Conservation (phyloP, 2,113 vertebrate genomes). For the Cheilinus undulatus region DNA sequence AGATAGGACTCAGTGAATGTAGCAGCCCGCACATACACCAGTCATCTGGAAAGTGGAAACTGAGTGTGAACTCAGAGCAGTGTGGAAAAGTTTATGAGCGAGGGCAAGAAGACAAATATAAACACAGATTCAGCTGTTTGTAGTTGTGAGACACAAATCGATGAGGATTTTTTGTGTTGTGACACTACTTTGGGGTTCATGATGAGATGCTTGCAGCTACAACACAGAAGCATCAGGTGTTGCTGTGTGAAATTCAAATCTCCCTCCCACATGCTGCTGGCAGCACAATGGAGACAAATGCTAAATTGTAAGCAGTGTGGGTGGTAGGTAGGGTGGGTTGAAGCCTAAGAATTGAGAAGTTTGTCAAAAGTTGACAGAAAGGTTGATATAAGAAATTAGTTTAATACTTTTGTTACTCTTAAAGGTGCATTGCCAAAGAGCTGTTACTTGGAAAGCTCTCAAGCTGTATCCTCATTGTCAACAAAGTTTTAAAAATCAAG, state of each 20-base stretch:
- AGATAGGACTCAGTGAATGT: conserved; percentile 50
- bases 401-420: conserved; percentile 18
- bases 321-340: conserved; percentile 31
- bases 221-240: conserved; percentile 64
- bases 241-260: conserved; percentile 55
- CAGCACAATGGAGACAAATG: conserved; percentile 30
- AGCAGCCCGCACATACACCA: conserved; percentile 52
- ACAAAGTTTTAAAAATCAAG: conserved; percentile 5
- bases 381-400: conserved; percentile 20
- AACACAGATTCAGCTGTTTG: conserved; percentile 1
- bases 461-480: neutral
- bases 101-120: conserved; percentile 27
- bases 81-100: conserved; percentile 39
- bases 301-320: conserved; percentile 46
- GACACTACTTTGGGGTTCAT: conserved; percentile 10
- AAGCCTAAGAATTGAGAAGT: conserved; percentile 47
- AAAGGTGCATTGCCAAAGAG: neutral
- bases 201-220: conserved; percentile 31
- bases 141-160: conserved; percentile 8
- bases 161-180: conserved; percentile 11
- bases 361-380: conserved; percentile 34
- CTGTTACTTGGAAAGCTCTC: conserved; percentile 34
- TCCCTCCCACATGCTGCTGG: conserved; percentile 44
- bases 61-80: conserved; percentile 51
- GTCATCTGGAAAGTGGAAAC: conserved; percentile 43